These are phyloP conservation scores for Phymastichus coffea DNA, from an alignment of 1,140 invertebrate species.

Conservation along the genomic window DNA sequence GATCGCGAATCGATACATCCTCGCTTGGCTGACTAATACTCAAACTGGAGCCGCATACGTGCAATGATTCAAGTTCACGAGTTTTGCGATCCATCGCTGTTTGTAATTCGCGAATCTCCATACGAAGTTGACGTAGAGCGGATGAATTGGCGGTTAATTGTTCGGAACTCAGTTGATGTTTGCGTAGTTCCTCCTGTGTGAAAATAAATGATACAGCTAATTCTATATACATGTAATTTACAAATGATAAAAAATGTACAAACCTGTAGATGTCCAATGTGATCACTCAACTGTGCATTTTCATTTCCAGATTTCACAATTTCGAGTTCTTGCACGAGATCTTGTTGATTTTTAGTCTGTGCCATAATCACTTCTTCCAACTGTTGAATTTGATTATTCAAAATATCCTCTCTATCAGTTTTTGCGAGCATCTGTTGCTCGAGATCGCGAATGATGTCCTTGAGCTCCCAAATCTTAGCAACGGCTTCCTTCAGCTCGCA, in stretches of 20 bases:
- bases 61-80: slow-evolving; percentile 68
- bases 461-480: slow-evolving; percentile 70
- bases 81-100: slow-evolving; percentile 65
- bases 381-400: slow-evolving; percentile 54
- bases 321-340: slow-evolving; percentile 59
- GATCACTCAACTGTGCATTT: slow-evolving; percentile 54
- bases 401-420: slow-evolving; percentile 50
- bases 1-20: slow-evolving; percentile 73
- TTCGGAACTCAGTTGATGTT: slow-evolving; percentile 59
- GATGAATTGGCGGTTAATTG: slow-evolving; percentile 58
- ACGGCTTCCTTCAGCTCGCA: slow-evolving; percentile 67
- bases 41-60: slow-evolving; percentile 60
- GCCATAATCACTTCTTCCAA: slow-evolving; percentile 57
- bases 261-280: slow-evolving; percentile 58
- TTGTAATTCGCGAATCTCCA: slow-evolving; percentile 63
- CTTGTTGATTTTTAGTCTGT: slow-evolving; percentile 60
- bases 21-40: slow-evolving; percentile 69
- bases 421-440: slow-evolving; percentile 71
- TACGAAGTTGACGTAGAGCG: slow-evolving; percentile 57
- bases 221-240: not conserved
- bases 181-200: slow-evolving; percentile 59
- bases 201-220: not conserved
- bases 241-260: not conserved
- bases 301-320: slow-evolving; percentile 55
- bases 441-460: slow-evolving; percentile 74